Evolutionary conservation across 1,140 invertebrate genomes (phyloP), one percentile per base, ranked within the genome.

Genomic region (Zaprionus ornatus): DNA sequence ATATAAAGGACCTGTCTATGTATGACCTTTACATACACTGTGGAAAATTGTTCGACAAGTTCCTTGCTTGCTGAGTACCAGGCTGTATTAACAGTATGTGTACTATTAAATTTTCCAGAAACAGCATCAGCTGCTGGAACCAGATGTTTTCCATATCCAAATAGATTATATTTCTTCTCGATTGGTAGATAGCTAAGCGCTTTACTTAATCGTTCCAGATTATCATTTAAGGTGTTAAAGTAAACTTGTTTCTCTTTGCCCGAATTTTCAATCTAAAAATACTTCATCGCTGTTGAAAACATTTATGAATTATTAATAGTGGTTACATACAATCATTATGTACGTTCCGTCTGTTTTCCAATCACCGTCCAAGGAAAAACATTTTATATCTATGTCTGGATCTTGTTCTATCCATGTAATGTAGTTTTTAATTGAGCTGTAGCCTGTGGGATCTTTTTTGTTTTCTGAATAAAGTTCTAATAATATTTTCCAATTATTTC

Each of bases 361-460:
- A 23, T 91, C 77, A 3, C 76, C 90, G 19, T 91, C 80, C 2
- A 92, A 45, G 1, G 88, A 77, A n/a, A 73, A 78, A 37, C 84
- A 70, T 27, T 63, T 77, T 0, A 82, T 40, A n/a, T 80, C 21
- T 0, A 80, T n/a, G 6, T 72, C 45, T 0, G 81, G 77, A 6
- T 87, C 72, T n/a, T 60, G 54, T 12, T 74, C 23, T 9, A 61
- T 48, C 85, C 90, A 91, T 2, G 80, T 35, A 3, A 91, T 90
- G 27, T 76, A 81, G 56, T 77, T 82, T 15, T 78, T 68, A 7
- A 91, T 50, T n/a, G 55, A 74, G 29, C 63, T 45, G 65, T 79
- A 88, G 7, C 77, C 77, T 7, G 40, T 67, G 1, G 86, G 45
- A 40, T 74, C 67, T 1, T 52, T 56, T 13, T 60, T 74, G 32